Evolutionary conservation across 1,140 invertebrate species (phyloP).

Genomic region (Procambarus clarkii): DNA sequence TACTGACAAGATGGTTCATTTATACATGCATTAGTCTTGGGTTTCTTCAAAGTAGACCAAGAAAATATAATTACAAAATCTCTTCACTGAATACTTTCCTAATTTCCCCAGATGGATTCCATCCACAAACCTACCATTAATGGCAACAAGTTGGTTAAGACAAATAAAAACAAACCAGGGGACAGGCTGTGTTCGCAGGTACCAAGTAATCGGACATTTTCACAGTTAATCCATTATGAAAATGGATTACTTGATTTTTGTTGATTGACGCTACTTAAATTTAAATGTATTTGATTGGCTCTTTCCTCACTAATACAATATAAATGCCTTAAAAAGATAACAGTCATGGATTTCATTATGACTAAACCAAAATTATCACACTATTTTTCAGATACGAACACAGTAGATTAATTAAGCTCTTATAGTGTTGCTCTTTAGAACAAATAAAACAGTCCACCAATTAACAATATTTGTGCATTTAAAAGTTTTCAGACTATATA

Average conservation of each 20-base stretch:
- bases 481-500: slow-evolving; percentile 46
- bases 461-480: slow-evolving; percentile 59
- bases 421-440: background rate
- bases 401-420: slow-evolving; percentile 21
- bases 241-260: background rate
- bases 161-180: slow-evolving; percentile 26
- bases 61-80: slow-evolving; percentile 59
- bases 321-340: background rate
- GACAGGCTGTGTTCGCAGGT: slow-evolving; percentile 27
- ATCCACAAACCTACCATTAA: slow-evolving; percentile 44
- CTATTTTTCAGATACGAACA: background rate
- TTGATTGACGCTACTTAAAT: slow-evolving; percentile 17
- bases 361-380: background rate
- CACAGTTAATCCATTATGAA: slow-evolving; percentile 18
- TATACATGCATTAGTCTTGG: slow-evolving; percentile 65
- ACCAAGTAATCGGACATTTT: slow-evolving; percentile 46
- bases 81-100: slow-evolving; percentile 44
- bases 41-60: slow-evolving; percentile 57
- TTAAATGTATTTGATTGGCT: slow-evolving; percentile 41
- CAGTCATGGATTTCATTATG: background rate
- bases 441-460: slow-evolving; percentile 8
- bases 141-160: slow-evolving; percentile 59
- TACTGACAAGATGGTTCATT: slow-evolving; percentile 63
- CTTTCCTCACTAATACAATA: slow-evolving; percentile 36
- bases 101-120: slow-evolving; percentile 53